A percentile compares a stretch with the other conserved stretches of the same genome.
Conservation (phyloP, 2,797 vertebrate species). For the Hephaestus fuliginosus region DNA sequence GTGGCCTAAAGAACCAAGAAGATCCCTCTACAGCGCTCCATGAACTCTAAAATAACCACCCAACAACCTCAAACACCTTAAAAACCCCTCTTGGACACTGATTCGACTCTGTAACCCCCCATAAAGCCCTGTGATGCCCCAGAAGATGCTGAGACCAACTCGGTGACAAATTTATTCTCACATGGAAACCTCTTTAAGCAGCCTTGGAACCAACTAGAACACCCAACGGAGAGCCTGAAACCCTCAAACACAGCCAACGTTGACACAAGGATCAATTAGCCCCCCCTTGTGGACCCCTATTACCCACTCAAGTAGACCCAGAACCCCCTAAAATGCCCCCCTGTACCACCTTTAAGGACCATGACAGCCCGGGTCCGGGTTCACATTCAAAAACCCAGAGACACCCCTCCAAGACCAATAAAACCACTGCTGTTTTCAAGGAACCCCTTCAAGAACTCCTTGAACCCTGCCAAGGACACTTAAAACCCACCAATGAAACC, state of each 20-base stretch:
- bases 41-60: not conserved
- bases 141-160: not conserved
- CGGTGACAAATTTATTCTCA: too few species aligned
- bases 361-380: not conserved
- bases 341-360: not conserved
- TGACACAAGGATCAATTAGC: not conserved
- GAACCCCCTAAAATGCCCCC: not conserved
- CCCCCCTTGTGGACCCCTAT: not conserved
- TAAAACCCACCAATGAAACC: not conserved
- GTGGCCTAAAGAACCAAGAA: not conserved
- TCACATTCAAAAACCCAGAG: not conserved
- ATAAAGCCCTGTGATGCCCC: not conserved
- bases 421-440: not conserved
- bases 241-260: not conserved
- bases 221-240: not conserved
- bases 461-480: not conserved
- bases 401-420: not conserved
- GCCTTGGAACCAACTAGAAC: not conserved
- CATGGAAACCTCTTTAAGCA: not conserved
- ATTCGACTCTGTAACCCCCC: too few species aligned
- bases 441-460: not conserved
- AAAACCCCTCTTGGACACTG: too few species aligned
- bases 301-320: not conserved
- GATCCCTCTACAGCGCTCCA: not conserved
- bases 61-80: too few species aligned